Percentiles rank a stretch among this genome's conserved stretches.
Conservation (phyloP, 2,113 vertebrate species). For the Ceyx cyanopectus region DNA sequence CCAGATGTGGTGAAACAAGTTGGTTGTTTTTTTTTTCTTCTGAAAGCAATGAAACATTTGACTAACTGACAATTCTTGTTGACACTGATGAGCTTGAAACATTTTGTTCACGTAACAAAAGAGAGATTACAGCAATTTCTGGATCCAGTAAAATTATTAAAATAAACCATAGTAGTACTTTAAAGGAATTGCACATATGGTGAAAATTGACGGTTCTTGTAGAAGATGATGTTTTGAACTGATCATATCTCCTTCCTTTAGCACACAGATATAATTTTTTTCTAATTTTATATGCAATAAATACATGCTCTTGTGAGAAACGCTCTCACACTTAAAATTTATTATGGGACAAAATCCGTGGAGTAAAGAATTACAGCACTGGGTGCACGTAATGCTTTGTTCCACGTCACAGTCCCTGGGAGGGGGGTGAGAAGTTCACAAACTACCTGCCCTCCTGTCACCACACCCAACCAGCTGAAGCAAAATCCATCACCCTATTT, state of each 20-base stretch:
- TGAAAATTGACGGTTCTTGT: conserved; percentile 10
- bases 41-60: conserved; percentile 50
- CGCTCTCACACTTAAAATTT: too few relatives aligned
- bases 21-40: background rate
- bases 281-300: background rate
- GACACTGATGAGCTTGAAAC: conserved; percentile 47
- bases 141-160: conserved; percentile 26
- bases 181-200: conserved; percentile 3
- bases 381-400: too few relatives aligned
- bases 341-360: too few relatives aligned
- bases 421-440: too few relatives aligned
- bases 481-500: too few relatives aligned
- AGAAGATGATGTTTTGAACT: conserved; percentile 18
- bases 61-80: conserved; percentile 58
- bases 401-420: too few relatives aligned
- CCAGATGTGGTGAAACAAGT: conserved; percentile 52
- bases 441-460: too few relatives aligned
- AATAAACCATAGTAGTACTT: background rate
- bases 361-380: too few relatives aligned
- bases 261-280: background rate
- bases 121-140: background rate
- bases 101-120: conserved; percentile 50
- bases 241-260: background rate
- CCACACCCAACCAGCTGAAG: too few relatives aligned
- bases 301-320: background rate